Evolutionary conservation across 2,113 vertebrate species (phyloP).

Genomic region (Smithornis capensis): DNA sequence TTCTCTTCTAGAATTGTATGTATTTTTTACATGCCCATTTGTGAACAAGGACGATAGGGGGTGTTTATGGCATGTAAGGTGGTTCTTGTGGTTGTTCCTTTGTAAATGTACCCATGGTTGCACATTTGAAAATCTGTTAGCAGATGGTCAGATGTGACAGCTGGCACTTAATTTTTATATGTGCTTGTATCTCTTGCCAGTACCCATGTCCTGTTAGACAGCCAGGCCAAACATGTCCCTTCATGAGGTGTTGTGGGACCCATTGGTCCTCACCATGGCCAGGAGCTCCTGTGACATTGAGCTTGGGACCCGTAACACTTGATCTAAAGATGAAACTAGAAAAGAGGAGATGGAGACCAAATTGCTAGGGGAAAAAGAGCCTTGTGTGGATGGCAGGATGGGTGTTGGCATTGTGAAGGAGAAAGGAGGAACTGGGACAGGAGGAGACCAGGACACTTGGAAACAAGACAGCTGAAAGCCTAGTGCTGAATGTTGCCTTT

Average conservation of each 20-base stretch:
- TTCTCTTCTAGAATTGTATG: neutral
- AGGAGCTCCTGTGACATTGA: fast-evolving
- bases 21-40: neutral
- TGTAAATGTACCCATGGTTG: neutral
- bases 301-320: neutral
- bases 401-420: fast-evolving
- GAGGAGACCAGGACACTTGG: neutral
- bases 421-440: neutral
- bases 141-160: neutral
- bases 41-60: neutral
- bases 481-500: fast-evolving
- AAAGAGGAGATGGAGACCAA: neutral
- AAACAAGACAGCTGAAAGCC: neutral
- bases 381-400: neutral
- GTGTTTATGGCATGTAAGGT: neutral
- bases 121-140: neutral
- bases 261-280: fast-evolving
- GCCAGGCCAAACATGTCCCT: neutral
- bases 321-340: neutral
- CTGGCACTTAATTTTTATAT: neutral
- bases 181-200: neutral
- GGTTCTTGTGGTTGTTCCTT: neutral
- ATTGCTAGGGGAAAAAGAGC: fast-evolving
- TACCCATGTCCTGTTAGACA: neutral
- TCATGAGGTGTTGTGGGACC: neutral